These are phyloP conservation scores for Aleiodes sp. DNA, from an alignment of 1,140 invertebrate species.

Conservation along the genomic window DNA sequence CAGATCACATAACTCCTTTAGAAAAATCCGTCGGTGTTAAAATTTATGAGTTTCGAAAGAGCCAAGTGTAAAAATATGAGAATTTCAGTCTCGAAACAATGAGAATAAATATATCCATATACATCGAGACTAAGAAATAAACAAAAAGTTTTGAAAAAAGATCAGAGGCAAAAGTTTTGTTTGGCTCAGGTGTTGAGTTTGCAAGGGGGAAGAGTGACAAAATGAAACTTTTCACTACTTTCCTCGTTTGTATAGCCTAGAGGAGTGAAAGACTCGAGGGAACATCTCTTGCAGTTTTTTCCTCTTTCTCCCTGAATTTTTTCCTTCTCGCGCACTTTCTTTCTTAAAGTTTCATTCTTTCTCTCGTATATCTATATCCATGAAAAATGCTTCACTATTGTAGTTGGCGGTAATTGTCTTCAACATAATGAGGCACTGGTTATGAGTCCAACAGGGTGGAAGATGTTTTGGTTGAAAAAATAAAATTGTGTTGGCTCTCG, in stretches of 20 bases:
- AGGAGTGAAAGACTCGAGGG: not conserved
- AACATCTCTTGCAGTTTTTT: not conserved
- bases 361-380: not conserved
- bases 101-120: constrained; percentile 8
- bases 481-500: too few relatives aligned
- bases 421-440: not conserved
- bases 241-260: constrained; percentile 1
- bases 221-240: not conserved
- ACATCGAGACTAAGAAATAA: too few relatives aligned
- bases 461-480: not conserved
- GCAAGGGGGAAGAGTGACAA: not conserved
- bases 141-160: not conserved
- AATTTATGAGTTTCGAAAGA: not conserved
- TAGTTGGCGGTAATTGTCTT: not conserved
- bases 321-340: too few relatives aligned
- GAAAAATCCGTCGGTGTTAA: not conserved
- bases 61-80: too few relatives aligned
- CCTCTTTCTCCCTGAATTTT: not conserved
- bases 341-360: not conserved
- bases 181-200: constrained; percentile 14
- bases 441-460: too few relatives aligned
- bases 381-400: not conserved
- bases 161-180: not conserved
- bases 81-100: not conserved
- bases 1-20: not conserved